Base-by-base conservation (phyloP, 37 sponge, comb jelly and placozoan genomes). In the Dysidea cf. avara region DNA sequence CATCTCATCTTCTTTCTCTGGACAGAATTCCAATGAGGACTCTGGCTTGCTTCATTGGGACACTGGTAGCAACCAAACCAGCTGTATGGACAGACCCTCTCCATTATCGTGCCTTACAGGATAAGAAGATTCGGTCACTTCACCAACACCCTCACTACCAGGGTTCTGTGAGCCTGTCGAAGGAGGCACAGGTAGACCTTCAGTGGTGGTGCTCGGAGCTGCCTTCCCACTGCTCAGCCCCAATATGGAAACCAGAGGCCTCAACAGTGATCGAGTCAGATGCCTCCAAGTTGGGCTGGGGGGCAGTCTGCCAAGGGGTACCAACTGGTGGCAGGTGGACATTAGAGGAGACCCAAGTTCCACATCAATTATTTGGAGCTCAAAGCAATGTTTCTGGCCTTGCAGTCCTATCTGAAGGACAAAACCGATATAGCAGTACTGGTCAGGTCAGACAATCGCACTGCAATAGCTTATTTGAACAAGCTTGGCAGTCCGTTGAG, bases 271-370 rank as follows among this genome's bases (percentile, higher is more conserved):
- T 77, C 7, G 58, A 64, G 32, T 38, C 78, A 12, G 78, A 77
- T 35, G 78, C 78, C 1, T 76, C 77, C 56, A 7, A 14, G 35
- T 13, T 43, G 35, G 64, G 64, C 1, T 74, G 64, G 75, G 75
- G 75, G 33, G 64, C 75, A 2, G 14, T 3, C 35, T 61, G 62
- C 52, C 1, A 39, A 17, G 64, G 64, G 1, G 2, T 13, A 64
- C 48, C 46, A 35, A 50, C 74, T 29, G 50, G 62, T 21, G 49
- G 74, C 48, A 61, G 35, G 7, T 73, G 74, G 74, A 57, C 25
- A 29, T 3, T 2, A 7, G 14, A 3, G 7, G 61, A 73, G 38
- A 25, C 6, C 17, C n/a, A 17, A 5, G 4, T 17, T 31, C 56
- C 68, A 67, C 26, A 67, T 67, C 48, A 67, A 67, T n/a, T 3